Conservation (phyloP, 2,888 invertebrate species). For the Nomada flava region DNA sequence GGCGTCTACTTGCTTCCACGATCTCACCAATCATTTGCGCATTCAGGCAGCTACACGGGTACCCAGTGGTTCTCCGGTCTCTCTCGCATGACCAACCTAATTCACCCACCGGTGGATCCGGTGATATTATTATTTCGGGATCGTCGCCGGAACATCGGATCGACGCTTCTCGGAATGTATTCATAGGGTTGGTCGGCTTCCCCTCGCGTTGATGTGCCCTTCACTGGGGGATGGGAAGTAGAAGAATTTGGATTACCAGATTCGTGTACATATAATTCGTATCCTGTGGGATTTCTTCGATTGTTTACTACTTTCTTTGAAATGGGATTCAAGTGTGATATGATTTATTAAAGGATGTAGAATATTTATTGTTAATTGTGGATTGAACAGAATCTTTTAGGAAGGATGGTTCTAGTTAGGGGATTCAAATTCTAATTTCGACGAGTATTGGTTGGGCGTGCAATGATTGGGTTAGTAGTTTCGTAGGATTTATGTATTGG, state of each 20-base stretch:
- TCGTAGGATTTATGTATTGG: too few species aligned
- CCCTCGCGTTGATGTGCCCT: constrained; percentile 12
- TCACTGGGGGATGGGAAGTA: neutral
- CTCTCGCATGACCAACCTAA: constrained; percentile 69
- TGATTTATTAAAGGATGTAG: too few species aligned
- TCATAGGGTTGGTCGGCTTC: constrained; percentile 70
- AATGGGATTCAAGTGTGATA: too few species aligned
- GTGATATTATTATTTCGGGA: constrained; percentile 78
- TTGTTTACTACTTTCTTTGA: too few species aligned
- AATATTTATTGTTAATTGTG: too few species aligned
- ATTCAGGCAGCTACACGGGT: constrained; percentile 67
- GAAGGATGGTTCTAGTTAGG: too few species aligned
- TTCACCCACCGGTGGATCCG: constrained; percentile 63
- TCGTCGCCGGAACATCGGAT: constrained; percentile 72
- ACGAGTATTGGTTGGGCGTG: too few species aligned
- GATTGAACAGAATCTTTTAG: too few species aligned
- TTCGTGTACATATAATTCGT: neutral
- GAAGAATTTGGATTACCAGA: neutral
- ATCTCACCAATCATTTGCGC: constrained; percentile 73
- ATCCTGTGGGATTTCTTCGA: too few species aligned
- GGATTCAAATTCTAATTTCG: too few species aligned
- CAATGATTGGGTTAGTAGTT: too few species aligned
- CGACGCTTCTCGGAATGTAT: constrained; percentile 75
- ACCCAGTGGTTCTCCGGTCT: constrained; percentile 67
- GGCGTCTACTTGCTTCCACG: constrained; percentile 70